Conservation (phyloP, 2,888 invertebrate species). For the Ryuthela nishihirai region DNA sequence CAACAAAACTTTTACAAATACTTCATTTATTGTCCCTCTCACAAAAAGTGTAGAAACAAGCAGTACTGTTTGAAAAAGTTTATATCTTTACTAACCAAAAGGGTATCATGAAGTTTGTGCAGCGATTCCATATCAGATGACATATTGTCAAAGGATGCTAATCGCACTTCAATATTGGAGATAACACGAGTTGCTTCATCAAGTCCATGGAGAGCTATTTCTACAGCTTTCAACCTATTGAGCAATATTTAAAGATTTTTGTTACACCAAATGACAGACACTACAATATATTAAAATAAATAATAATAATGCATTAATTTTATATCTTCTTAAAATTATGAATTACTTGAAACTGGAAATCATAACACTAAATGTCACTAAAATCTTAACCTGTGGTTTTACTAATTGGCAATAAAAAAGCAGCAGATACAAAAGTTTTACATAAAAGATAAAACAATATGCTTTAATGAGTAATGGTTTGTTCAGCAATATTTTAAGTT, state of each 20-base stretch:
- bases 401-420: too few relatives aligned
- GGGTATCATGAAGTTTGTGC: conserved; percentile 71
- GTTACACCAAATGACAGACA: neutral
- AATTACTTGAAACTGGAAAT: neutral
- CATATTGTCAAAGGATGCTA: conserved; percentile 84
- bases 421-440: too few relatives aligned
- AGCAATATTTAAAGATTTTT: neutral
- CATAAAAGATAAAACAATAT: too few relatives aligned
- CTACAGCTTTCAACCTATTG: conserved; percentile 75
- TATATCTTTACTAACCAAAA: conserved; percentile 54
- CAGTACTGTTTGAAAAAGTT: neutral
- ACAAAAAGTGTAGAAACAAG: neutral
- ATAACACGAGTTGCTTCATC: conserved; percentile 87
- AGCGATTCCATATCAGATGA: conserved; percentile 84
- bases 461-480: too few relatives aligned
- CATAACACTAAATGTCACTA: neutral
- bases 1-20: neutral
- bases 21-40: too few relatives aligned
- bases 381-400: too few relatives aligned
- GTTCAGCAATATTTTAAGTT: too few relatives aligned
- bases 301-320: neutral
- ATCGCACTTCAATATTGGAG: conserved; percentile 85
- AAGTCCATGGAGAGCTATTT: conserved; percentile 82
- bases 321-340: neutral
- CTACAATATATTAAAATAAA: neutral